A percentile compares a stretch with the other conserved stretches of the same genome.
Evolutionary conservation across 2,113 vertebrate genomes (phyloP).

Genomic region (Eleginops maclovinus): DNA sequence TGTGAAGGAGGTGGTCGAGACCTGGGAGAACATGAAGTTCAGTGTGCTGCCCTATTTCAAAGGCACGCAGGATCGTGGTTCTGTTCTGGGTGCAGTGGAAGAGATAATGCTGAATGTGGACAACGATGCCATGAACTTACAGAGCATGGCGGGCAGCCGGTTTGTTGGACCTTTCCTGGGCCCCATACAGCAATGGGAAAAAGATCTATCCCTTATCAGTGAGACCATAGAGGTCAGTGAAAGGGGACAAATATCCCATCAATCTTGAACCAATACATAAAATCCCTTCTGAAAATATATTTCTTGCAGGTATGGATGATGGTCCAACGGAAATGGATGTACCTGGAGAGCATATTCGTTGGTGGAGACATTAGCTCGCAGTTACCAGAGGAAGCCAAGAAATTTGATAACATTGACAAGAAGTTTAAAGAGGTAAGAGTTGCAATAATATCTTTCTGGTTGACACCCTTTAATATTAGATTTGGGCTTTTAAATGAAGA

Average conservation of each 20-base stretch:
- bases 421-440: conserved; percentile 90
- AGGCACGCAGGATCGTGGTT: conserved; percentile 90
- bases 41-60: conserved; percentile 88
- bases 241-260: not conserved
- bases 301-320: conserved; percentile 89
- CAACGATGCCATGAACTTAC: conserved; percentile 92
- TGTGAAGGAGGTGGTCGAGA: conserved; percentile 91
- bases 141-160: conserved; percentile 92
- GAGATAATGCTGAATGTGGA: conserved; percentile 92
- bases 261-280: not conserved
- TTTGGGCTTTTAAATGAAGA: too few species aligned
- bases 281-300: not conserved
- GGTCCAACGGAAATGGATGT: conserved; percentile 98
- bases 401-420: conserved; percentile 91
- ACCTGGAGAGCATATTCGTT: conserved; percentile 95
- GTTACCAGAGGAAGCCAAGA: conserved; percentile 92
- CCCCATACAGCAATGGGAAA: conserved; percentile 91
- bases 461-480: too few species aligned
- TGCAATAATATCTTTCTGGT: not conserved
- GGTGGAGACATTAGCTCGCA: conserved; percentile 92
- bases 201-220: conserved; percentile 91
- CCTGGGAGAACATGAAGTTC: conserved; percentile 94
- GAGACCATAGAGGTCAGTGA: conserved; percentile 93
- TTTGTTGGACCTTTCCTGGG: conserved; percentile 93
- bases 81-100: conserved; percentile 89